Conservation (phyloP, 2,113 vertebrate genomes). For the Takifugu flavidus region DNA sequence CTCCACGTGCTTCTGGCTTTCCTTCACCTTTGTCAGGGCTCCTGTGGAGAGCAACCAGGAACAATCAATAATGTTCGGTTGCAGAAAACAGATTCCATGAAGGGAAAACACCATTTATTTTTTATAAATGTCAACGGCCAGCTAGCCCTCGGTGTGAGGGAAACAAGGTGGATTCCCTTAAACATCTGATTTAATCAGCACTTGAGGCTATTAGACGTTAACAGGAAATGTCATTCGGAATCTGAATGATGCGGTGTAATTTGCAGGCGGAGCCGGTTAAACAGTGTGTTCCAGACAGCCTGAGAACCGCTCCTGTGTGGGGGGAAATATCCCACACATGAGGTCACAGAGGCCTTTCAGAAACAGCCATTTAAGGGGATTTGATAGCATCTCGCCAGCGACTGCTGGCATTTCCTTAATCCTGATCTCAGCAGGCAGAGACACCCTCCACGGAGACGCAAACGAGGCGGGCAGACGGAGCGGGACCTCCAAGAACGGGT, state of each 20-base stretch:
- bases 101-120: background rate
- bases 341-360: slow-evolving; percentile 8
- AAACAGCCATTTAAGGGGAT: slow-evolving; percentile 50
- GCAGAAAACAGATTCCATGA: background rate
- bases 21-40: slow-evolving; percentile 96
- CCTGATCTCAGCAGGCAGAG: background rate
- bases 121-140: background rate
- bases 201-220: background rate
- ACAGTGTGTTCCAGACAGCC: slow-evolving; percentile 19
- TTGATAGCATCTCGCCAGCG: slow-evolving; percentile 1
- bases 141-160: background rate
- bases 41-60: slow-evolving; percentile 67
- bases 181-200: slow-evolving; percentile 2
- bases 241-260: background rate
- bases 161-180: background rate
- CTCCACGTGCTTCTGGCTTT: slow-evolving; percentile 93
- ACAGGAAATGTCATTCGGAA: background rate
- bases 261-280: slow-evolving; percentile 19
- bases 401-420: background rate
- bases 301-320: slow-evolving; percentile 25
- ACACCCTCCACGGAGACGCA: background rate
- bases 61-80: background rate
- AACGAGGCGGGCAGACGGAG: too few relatives aligned
- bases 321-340: slow-evolving; percentile 25
- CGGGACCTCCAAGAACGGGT: too few relatives aligned